Conservation (phyloP, 1,140 invertebrate species). For the Zaprionus africanus region DNA sequence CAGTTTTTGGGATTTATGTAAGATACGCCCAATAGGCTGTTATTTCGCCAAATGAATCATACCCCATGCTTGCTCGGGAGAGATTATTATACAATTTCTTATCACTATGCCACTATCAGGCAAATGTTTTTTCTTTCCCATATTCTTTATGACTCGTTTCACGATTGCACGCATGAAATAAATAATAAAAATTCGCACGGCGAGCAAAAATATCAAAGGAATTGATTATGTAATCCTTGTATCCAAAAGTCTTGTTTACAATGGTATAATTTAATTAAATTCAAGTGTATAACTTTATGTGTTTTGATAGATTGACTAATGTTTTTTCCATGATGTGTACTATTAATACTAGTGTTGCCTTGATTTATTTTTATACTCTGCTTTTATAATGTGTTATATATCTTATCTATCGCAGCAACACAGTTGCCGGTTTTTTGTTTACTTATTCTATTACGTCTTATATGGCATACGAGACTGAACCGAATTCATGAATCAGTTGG, state of each 20-base stretch:
- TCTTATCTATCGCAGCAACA: not conserved
- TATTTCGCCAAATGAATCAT: slow-evolving; percentile 56
- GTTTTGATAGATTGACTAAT: not conserved
- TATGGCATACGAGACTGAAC: not conserved
- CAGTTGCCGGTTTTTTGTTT: slow-evolving; percentile 11
- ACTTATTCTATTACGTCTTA: slow-evolving; percentile 3
- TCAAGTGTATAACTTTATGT: not conserved
- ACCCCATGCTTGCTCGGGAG: slow-evolving; percentile 30
- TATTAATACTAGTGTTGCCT: not conserved
- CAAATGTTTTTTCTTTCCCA: slow-evolving; percentile 28
- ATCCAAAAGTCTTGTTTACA: not conserved
- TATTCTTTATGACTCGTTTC: slow-evolving; percentile 15
- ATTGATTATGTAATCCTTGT: not conserved
- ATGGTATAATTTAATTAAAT: not conserved
- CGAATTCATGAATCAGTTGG: not conserved
- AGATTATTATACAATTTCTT: slow-evolving; percentile 64
- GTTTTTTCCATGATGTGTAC: not conserved
- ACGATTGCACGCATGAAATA: slow-evolving; percentile 6
- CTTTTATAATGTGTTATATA: not conserved
- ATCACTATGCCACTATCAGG: slow-evolving; percentile 59
- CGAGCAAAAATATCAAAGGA: not conserved
- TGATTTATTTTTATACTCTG: slow-evolving; percentile 1
- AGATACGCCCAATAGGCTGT: slow-evolving; percentile 18
- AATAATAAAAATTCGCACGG: not conserved
- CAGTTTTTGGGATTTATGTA: slow-evolving; percentile 35